phyloP scores from a whole-genome alignment of 2,888 invertebrate species.

The Xestia xanthographa region DNA sequence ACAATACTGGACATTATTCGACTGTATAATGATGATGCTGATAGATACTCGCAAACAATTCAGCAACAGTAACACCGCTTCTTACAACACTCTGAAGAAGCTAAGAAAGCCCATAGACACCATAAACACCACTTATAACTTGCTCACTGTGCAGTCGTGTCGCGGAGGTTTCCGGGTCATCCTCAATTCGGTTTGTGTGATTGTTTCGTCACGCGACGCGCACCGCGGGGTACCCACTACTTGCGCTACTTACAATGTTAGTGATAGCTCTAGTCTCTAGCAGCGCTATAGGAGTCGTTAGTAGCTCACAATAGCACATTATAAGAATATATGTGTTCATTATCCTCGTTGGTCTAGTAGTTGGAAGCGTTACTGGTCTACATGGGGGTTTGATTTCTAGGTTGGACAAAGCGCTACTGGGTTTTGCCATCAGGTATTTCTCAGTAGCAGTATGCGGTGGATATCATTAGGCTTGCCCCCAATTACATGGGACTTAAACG shows the following conservation, averaged over 20 bases:
- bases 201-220: constrained; percentile 70
- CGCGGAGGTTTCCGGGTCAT: constrained; percentile 72
- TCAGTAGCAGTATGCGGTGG: background rate
- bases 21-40: background rate
- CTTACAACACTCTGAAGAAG: too few species aligned
- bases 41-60: background rate
- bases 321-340: background rate
- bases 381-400: background rate
- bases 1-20: background rate
- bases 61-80: background rate
- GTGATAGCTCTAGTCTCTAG: constrained; percentile 23
- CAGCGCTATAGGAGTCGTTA: constrained; percentile 11
- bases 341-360: background rate
- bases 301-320: constrained; percentile 12
- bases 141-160: constrained; percentile 56
- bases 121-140: constrained; percentile 42
- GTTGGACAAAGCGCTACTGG: background rate
- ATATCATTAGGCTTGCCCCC: background rate
- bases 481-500: background rate
- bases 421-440: background rate
- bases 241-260: constrained; percentile 41
- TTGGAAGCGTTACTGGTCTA: background rate
- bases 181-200: constrained; percentile 68
- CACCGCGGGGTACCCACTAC: constrained; percentile 42
- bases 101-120: background rate